Conservation (phyloP, 1,140 invertebrate genomes). For the Helicorthomorpha holstii region DNA sequence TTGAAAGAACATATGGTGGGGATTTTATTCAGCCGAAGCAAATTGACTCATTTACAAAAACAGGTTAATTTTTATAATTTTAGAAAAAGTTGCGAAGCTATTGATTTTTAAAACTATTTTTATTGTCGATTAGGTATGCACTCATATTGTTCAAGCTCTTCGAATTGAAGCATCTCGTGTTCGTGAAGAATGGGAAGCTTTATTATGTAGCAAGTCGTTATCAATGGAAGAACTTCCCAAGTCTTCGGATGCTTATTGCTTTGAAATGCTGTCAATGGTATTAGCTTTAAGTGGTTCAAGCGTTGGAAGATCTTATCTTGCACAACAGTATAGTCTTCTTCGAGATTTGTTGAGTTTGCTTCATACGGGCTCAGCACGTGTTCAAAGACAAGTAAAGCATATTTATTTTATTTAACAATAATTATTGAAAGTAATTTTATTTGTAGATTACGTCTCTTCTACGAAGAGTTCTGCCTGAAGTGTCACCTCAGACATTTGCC, state of each 20-base stretch:
- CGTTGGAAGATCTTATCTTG: conserved; percentile 73
- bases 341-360: conserved; percentile 68
- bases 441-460: conserved; percentile 51
- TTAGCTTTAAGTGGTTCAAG: conserved; percentile 81
- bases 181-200: conserved; percentile 71
- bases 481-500: conserved; percentile 37
- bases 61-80: conserved; percentile 40
- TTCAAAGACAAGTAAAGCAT: conserved; percentile 72
- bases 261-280: conserved; percentile 90
- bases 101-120: neutral
- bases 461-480: conserved; percentile 64
- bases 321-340: conserved; percentile 67
- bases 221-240: conserved; percentile 22
- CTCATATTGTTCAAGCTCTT: conserved; percentile 86
- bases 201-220: conserved; percentile 18
- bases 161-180: conserved; percentile 65
- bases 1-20: conserved; percentile 91
- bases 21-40: conserved; percentile 84
- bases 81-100: neutral
- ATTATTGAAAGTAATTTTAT: neutral
- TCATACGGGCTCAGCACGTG: conserved; percentile 82
- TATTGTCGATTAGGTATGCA: conserved; percentile 44
- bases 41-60: conserved; percentile 83
- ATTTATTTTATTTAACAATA: neutral
- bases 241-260: conserved; percentile 76